Base-by-base conservation (phyloP, 2,888 invertebrate species). In the Noctua comes region DNA sequence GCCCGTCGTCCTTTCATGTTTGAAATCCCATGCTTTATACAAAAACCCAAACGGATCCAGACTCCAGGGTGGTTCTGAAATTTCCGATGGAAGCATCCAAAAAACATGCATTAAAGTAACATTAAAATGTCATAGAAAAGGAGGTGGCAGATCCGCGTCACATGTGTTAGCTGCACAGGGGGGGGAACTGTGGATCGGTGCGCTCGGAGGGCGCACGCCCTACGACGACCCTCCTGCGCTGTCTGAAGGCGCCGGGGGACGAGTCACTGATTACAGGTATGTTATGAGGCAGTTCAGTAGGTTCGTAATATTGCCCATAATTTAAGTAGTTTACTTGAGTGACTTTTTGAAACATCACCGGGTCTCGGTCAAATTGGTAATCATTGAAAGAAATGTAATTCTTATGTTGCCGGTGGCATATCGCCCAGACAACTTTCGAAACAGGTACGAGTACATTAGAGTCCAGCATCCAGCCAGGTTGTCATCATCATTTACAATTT, bases 161-260 rank as follows among this genome's bases (percentile, higher is more conserved):
- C 99, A 99, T 95, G 97, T 99, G 92, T 93, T 99, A 73, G 98
- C 99, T 0, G 98, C 99, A 18, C 99, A 99, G 89, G 99, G 99
- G 0, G 99, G 99, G 0, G 99, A 99, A 96, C 98, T 99, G 88
- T 99, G 99, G 96, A 98, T 99, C 85, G 99, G 99, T 86, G 98
- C 99, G 0, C 96, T 99, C 65, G 98, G 98, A 46, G 99, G 99
- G 0, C 97, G 99, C 59, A 98, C 98, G 65, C 98, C 99, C 7
- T 97, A 99, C 75, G 99, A 99, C 93, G 99, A 99, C 94, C 99
- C 99, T 0, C 99, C 99, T 0, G 99, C 99, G 0, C 98, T 99
- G 73, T 99, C 98, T 48, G 99, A 99, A 95, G 99, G 99, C 0
- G 98, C 98, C 59, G 99, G 99, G 0, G 99, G 99, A 0, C 97